A percentile compares a stretch with the other conserved stretches of the same genome.
Evolutionary conservation across 2,113 vertebrate genomes (phyloP).

Genomic region (Gyps fulvus): DNA sequence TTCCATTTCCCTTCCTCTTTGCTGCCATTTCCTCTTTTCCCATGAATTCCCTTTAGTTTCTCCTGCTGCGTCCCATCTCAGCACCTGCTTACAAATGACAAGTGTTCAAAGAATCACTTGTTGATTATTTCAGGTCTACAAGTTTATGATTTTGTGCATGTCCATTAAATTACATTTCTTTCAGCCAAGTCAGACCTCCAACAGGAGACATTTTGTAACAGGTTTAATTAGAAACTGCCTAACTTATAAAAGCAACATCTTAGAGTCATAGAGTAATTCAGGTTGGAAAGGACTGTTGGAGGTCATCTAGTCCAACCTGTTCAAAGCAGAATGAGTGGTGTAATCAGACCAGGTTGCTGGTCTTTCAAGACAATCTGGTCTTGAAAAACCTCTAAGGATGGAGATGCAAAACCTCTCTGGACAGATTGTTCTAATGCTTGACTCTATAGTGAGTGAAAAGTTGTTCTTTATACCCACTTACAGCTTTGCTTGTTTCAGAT

Average conservation of each 20-base stretch:
- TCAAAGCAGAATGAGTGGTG: neutral
- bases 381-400: neutral
- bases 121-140: neutral
- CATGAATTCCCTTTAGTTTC: neutral
- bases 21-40: neutral
- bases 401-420: neutral
- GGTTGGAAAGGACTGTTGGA: neutral
- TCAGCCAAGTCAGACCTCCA: neutral
- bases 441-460: neutral
- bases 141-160: neutral
- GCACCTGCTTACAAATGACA: neutral
- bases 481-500: neutral
- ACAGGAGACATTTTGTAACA: neutral
- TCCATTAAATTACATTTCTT: neutral
- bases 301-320: neutral
- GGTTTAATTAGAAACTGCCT: neutral
- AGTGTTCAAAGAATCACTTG: neutral
- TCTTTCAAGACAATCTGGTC: neutral
- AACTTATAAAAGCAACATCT: neutral
- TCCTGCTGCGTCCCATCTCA: neutral
- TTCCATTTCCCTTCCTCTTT: neutral
- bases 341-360: neutral
- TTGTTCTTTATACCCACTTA: neutral
- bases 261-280: neutral
- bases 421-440: neutral